phyloP scores from a whole-genome alignment of 1,140 invertebrate genomes.

The Geopemphigus sp. region DNA sequence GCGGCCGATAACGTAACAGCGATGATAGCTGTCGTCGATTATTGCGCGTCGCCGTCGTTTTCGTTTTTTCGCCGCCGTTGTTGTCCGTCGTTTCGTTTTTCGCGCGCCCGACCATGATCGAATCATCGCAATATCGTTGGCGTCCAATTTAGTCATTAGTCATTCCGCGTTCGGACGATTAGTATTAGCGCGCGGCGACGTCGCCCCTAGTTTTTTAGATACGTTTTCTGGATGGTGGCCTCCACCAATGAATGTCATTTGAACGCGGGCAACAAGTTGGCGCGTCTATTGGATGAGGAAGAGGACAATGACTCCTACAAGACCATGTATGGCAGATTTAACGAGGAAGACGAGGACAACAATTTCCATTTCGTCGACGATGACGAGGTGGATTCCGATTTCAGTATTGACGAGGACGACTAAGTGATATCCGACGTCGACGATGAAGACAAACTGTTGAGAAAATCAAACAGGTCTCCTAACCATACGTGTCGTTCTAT shows the following conservation, averaged over 20 bases:
- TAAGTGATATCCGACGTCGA: conserved; percentile 86
- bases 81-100: too few species aligned
- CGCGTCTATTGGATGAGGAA: conserved; percentile 82
- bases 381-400: conserved; percentile 93
- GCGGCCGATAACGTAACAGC: too few species aligned
- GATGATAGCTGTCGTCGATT: too few species aligned
- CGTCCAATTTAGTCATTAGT: too few species aligned
- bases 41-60: too few species aligned
- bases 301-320: conserved; percentile 97
- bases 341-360: conserved; percentile 80
- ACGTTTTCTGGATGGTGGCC: conserved; percentile 63
- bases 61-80: too few species aligned
- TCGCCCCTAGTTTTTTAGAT: too few species aligned
- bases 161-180: too few species aligned
- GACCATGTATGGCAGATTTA: conserved; percentile 94
- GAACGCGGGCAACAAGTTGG: conserved; percentile 91
- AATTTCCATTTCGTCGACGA: conserved; percentile 85
- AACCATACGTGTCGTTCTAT: too few species aligned
- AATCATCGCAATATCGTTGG: too few species aligned
- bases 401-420: conserved; percentile 96
- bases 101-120: too few species aligned
- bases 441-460: conserved; percentile 70
- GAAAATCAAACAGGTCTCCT: conserved; percentile 61
- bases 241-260: conserved; percentile 70
- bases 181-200: too few species aligned